phyloP scores from a whole-genome alignment of 2,888 invertebrate species.

The Platycheirus rosarum region DNA sequence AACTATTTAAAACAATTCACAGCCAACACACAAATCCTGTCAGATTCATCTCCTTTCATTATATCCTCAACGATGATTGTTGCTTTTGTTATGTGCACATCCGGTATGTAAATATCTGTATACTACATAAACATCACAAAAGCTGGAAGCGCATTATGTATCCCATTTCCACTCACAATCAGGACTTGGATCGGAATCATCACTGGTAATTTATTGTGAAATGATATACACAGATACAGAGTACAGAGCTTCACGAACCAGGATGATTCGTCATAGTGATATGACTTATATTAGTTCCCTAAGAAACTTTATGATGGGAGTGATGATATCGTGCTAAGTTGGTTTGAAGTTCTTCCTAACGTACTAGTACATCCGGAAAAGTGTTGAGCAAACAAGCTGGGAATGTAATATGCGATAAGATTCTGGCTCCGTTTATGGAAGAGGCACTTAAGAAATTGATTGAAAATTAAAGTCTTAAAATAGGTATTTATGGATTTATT shows the following conservation, averaged over 20 bases:
- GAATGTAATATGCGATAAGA: too few relatives aligned
- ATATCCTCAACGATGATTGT: conserved; percentile 37
- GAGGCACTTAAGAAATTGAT: too few relatives aligned
- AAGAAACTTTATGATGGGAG: conserved; percentile 34
- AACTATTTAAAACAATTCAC: conserved; percentile 71
- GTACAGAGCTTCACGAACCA: conserved; percentile 27
- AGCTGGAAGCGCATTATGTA: conserved; percentile 33
- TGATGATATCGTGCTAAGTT: conserved; percentile 51
- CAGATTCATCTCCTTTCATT: conserved; percentile 54
- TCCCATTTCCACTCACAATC: not conserved
- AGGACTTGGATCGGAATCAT: too few relatives aligned
- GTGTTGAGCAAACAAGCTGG: too few relatives aligned
- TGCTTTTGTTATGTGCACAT: conserved; percentile 16
- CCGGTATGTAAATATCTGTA: too few relatives aligned
- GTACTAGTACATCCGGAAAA: too few relatives aligned
- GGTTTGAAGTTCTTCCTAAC: conserved; percentile 49
- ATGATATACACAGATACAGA: too few relatives aligned
- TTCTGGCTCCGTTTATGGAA: too few relatives aligned
- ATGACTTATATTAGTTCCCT: conserved; percentile 62
- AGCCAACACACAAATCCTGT: conserved; percentile 51
- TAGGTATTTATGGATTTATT: too few relatives aligned
- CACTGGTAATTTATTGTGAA: conserved; percentile 54
- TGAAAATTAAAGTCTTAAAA: too few relatives aligned
- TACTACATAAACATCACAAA: too few relatives aligned
- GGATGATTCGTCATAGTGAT: conserved; percentile 48